A percentile compares a stretch with the other conserved stretches of the same genome.
Evolutionary conservation across 2,113 vertebrate species (phyloP).

Genomic region (Rafetus swinhoei): DNA sequence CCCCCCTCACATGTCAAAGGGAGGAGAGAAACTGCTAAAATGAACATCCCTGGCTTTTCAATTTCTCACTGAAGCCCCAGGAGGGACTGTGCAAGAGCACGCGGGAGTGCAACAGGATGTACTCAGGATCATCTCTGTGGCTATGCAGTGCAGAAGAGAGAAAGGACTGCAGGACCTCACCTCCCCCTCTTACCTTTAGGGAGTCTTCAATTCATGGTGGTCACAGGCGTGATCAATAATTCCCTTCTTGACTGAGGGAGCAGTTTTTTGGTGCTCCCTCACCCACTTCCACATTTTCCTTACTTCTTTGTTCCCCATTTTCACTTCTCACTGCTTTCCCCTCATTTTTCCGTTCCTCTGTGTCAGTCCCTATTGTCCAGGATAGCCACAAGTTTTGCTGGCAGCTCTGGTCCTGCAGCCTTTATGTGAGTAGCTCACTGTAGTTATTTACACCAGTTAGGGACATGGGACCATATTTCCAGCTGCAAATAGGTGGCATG

Average conservation of each 20-base stretch:
- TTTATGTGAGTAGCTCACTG: background rate
- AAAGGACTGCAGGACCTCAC: background rate
- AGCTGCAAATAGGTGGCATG: background rate
- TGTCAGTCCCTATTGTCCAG: background rate
- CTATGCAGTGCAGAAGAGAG: background rate
- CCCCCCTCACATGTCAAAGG: background rate
- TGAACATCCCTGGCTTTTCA: background rate
- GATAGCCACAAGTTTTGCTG: background rate
- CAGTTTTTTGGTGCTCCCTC: background rate
- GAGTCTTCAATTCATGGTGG: background rate
- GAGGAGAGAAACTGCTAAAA: background rate
- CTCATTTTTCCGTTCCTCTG: background rate
- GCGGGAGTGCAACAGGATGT: background rate
- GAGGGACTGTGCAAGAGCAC: background rate
- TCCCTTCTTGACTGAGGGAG: background rate
- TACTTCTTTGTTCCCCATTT: background rate
- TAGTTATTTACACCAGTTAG: background rate
- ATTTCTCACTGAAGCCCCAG: background rate
- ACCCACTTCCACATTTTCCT: accelerated
- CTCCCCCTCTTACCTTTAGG: background rate
- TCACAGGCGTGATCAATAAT: background rate
- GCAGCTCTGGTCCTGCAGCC: too few relatives aligned
- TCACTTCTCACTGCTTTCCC: background rate
- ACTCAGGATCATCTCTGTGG: accelerated
- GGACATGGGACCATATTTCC: background rate